Percentiles rank a stretch among this genome's conserved stretches.
phyloP scores from a whole-genome alignment of 2,888 invertebrate species.

The Falcaria lacertinaria region DNA sequence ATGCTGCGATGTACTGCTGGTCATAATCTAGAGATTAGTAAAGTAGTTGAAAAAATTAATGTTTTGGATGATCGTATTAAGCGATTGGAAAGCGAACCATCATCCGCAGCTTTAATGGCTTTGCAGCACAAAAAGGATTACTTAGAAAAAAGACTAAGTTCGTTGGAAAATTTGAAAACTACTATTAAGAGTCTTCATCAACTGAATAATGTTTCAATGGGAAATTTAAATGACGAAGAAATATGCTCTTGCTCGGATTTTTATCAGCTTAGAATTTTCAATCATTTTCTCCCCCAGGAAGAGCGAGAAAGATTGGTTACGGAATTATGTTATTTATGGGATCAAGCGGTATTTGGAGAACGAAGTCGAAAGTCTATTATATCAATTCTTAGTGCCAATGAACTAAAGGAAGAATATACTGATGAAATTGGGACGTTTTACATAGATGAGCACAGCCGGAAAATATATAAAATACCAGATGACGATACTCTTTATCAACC shows the following conservation, averaged over 20 bases:
- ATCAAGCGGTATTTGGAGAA: constrained; percentile 56
- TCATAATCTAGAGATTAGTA: constrained; percentile 57
- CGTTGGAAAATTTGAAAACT: constrained; percentile 53
- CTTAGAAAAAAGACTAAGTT: constrained; percentile 45
- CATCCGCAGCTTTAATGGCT: constrained; percentile 52
- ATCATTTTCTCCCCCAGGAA: constrained; percentile 50
- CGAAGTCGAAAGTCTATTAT: constrained; percentile 57
- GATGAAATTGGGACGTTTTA: constrained; percentile 62
- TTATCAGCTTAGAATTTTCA: constrained; percentile 62
- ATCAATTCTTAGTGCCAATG: constrained; percentile 61
- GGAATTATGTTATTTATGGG: constrained; percentile 64
- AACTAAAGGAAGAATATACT: constrained; percentile 57
- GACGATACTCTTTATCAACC: constrained; percentile 52
- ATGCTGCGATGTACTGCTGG: constrained; percentile 50
- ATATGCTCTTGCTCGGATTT: constrained; percentile 59
- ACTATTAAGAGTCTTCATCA: constrained; percentile 43
- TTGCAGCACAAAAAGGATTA: constrained; percentile 55
- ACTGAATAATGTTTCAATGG: constrained; percentile 27
- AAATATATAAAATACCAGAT: constrained; percentile 57
- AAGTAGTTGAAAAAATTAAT: constrained; percentile 53
- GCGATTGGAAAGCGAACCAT: constrained; percentile 43
- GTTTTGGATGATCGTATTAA: constrained; percentile 52
- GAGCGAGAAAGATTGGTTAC: constrained; percentile 60
- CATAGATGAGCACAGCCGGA: constrained; percentile 60
- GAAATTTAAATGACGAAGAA: constrained; percentile 35